Evolutionary conservation across 2,113 vertebrate species (phyloP).

Genomic region (Natator depressus): DNA sequence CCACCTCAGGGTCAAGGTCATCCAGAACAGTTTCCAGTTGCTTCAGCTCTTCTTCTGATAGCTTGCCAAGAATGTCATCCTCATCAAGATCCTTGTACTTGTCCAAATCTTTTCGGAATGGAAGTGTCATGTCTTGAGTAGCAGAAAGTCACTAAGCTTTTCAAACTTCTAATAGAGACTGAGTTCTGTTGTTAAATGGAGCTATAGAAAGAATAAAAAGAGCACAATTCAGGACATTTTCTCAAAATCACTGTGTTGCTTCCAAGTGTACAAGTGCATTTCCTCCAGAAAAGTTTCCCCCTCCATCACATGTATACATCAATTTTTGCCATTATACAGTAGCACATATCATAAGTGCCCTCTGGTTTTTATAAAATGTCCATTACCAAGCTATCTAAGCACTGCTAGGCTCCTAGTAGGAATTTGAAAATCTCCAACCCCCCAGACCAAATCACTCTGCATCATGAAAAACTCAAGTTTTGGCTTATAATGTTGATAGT

Average conservation of each 20-base stretch:
- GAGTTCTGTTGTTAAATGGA: slow-evolving; percentile 22
- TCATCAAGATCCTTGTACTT: slow-evolving; percentile 98
- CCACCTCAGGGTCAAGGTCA: slow-evolving; percentile 97
- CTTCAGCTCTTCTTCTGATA: slow-evolving; percentile 92
- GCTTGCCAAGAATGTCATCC: slow-evolving; percentile 93
- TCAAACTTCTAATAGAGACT: background rate
- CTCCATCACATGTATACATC: accelerated
- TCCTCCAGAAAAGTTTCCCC: background rate
- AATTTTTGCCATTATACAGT: background rate
- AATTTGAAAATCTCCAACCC: background rate
- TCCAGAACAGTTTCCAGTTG: slow-evolving; percentile 96
- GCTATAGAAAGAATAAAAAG: slow-evolving; percentile 9
- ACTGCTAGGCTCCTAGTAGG: background rate
- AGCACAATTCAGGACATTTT: background rate
- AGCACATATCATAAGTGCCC: background rate
- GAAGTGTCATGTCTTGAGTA: slow-evolving; percentile 84
- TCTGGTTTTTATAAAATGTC: background rate
- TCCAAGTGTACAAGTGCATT: background rate
- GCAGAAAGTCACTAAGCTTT: background rate
- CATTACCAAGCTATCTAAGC: background rate
- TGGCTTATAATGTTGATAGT: background rate
- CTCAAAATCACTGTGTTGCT: background rate
- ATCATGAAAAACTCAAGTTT: background rate
- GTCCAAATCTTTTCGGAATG: slow-evolving; percentile 93
- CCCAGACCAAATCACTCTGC: background rate